These are phyloP conservation scores for Pardosa pseudoannulata DNA, from an alignment of 2,888 invertebrate genomes.

Conservation along the genomic window DNA sequence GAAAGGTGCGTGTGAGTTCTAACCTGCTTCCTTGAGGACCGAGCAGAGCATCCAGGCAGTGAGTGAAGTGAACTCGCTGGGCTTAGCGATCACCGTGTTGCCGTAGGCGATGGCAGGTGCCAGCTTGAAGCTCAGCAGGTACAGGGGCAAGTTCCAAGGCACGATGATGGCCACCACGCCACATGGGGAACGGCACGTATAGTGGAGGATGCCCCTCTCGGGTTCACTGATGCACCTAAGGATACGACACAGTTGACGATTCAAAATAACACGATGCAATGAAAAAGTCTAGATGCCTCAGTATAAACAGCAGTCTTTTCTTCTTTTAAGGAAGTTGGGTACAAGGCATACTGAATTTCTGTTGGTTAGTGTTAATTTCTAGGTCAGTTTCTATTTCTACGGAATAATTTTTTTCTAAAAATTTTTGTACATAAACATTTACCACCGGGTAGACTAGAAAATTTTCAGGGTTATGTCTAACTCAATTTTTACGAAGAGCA, in stretches of 20 bases:
- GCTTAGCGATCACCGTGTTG: slow-evolving; percentile 81
- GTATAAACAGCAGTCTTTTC: too few relatives aligned
- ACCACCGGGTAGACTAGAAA: too few relatives aligned
- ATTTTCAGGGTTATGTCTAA: too few relatives aligned
- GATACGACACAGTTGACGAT: background rate
- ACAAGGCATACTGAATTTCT: too few relatives aligned
- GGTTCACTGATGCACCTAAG: slow-evolving; percentile 74
- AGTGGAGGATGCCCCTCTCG: slow-evolving; percentile 78
- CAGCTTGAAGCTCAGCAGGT: slow-evolving; percentile 80
- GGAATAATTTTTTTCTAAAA: too few relatives aligned
- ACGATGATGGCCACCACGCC: slow-evolving; percentile 81
- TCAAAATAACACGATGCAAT: too few relatives aligned
- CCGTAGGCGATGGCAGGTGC: slow-evolving; percentile 80
- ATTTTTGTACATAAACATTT: too few relatives aligned
- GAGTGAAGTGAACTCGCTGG: slow-evolving; percentile 81
- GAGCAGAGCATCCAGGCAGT: slow-evolving; percentile 80
- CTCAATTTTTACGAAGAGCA: too few relatives aligned
- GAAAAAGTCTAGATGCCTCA: too few relatives aligned
- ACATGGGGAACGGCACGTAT: slow-evolving; percentile 79
- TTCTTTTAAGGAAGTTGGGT: too few relatives aligned
- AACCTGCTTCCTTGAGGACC: slow-evolving; percentile 79
- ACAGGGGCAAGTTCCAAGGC: slow-evolving; percentile 81
- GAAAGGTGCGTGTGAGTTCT: background rate
- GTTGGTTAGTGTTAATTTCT: too few relatives aligned
- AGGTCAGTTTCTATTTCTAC: too few relatives aligned